A percentile compares a stretch with the other conserved stretches of the same genome.
Conservation (phyloP, 2,888 invertebrate species). For the Acleris cristana region DNA sequence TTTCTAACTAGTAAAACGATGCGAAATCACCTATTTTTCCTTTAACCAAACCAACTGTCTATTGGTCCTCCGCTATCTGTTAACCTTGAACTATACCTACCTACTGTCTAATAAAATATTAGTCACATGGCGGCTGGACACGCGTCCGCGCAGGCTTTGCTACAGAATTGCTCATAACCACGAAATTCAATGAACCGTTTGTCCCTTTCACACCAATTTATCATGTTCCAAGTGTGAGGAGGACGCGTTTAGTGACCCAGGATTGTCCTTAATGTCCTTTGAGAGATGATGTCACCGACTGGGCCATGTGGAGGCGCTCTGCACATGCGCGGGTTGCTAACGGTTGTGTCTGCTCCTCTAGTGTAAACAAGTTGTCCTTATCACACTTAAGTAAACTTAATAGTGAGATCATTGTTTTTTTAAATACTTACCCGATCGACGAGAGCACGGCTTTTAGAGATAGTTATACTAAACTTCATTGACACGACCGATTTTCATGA, state of each 20-base stretch:
- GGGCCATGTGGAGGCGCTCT: conserved; percentile 10
- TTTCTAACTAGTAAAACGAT: no score
- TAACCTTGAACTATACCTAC: conserved; percentile 21
- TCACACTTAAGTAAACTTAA: not conserved
- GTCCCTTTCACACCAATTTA: not conserved
- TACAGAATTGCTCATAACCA: not conserved
- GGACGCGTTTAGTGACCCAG: not conserved
- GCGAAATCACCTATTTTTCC: no score
- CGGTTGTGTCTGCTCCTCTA: not conserved
- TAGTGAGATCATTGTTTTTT: no score
- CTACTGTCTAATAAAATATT: conserved; percentile 11
- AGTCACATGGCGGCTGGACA: conserved; percentile 25
- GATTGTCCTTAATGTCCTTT: conserved; percentile 28
- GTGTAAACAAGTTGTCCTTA: not conserved
- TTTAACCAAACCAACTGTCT: not conserved
- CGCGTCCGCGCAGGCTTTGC: conserved; percentile 1
- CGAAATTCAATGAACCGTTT: not conserved
- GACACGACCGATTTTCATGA: no score
- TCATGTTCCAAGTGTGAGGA: not conserved
- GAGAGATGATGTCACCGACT: conserved; percentile 20
- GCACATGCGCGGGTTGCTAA: conserved; percentile 12
- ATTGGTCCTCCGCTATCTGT: not conserved
- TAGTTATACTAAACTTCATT: no score
- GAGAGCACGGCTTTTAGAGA: no score
- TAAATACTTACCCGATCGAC: no score